phyloP scores from a whole-genome alignment of 2,888 invertebrate genomes.

The Argyra leucocephala region DNA sequence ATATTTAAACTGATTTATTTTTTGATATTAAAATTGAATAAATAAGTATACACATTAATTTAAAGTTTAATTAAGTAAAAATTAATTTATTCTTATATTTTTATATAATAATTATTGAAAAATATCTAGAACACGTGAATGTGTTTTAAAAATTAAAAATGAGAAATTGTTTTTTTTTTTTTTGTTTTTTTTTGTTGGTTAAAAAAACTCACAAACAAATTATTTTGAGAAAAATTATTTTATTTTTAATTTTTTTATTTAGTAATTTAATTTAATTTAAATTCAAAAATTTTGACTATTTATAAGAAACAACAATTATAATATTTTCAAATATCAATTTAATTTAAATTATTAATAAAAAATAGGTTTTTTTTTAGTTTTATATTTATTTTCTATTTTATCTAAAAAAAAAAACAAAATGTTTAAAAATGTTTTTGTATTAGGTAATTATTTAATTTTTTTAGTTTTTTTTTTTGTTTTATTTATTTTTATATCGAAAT shows the following conservation, averaged over 20 bases:
- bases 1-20: no score
- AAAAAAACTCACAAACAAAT: background rate
- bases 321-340: background rate
- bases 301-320: constrained; percentile 2
- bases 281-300: constrained; percentile 6
- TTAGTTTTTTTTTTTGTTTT: background rate
- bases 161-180: no score
- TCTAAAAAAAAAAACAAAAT: no score
- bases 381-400: background rate
- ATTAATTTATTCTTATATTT: no score
- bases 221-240: background rate
- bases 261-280: background rate
- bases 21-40: no score
- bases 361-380: background rate
- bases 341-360: constrained; percentile 1
- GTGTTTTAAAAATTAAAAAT: background rate
- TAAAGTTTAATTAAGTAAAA: no score
- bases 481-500: background rate
- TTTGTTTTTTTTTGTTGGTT: no score
- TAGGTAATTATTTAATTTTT: no score
- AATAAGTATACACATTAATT: no score
- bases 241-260: background rate
- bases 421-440: background rate
- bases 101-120: background rate
- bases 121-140: background rate